Evolutionary conservation across 2,797 vertebrate genomes (phyloP).

Genomic region (Tachyglossus aculeatus): DNA sequence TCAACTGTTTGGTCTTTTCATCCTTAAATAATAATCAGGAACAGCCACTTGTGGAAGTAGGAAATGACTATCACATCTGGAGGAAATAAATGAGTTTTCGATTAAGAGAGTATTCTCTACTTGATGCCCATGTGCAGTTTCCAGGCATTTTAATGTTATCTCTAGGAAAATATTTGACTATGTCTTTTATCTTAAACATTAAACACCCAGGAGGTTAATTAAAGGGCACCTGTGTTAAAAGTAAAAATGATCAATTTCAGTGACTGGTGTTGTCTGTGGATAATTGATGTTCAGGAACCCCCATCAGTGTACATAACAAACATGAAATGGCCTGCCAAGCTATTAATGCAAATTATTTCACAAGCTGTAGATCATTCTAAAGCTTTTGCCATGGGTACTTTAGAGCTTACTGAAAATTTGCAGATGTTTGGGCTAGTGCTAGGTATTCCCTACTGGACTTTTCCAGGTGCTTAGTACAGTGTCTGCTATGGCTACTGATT

Average conservation of each 20-base stretch:
- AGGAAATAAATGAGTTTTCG: slow-evolving; percentile 53
- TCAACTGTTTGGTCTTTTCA: slow-evolving; percentile 59
- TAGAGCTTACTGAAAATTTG: slow-evolving; percentile 2
- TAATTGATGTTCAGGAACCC: slow-evolving; percentile 29
- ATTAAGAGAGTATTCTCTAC: slow-evolving; percentile 49
- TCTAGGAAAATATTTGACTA: slow-evolving; percentile 50
- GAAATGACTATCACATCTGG: slow-evolving; percentile 64
- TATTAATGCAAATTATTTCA: not conserved
- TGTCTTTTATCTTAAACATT: slow-evolving; percentile 49
- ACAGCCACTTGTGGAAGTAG: slow-evolving; percentile 52
- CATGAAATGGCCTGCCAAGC: not conserved
- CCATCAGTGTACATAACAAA: slow-evolving; percentile 19
- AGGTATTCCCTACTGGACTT: no score
- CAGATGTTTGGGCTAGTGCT: no score
- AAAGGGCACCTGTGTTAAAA: slow-evolving; percentile 48
- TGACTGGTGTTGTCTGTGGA: slow-evolving; percentile 28
- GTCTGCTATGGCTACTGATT: no score
- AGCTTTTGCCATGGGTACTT: slow-evolving; percentile 11
- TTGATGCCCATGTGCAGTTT: slow-evolving; percentile 41
- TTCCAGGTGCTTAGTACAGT: no score
- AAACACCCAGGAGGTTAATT: slow-evolving; percentile 46
- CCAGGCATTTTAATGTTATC: slow-evolving; percentile 56
- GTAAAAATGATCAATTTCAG: slow-evolving; percentile 42
- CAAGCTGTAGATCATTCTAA: slow-evolving; percentile 11
- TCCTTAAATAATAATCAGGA: slow-evolving; percentile 53